Percentiles rank a stretch among this genome's conserved stretches.
These are phyloP conservation scores for Eristalinus aeneus DNA, from an alignment of 2,888 invertebrate genomes.

Conservation along the genomic window DNA sequence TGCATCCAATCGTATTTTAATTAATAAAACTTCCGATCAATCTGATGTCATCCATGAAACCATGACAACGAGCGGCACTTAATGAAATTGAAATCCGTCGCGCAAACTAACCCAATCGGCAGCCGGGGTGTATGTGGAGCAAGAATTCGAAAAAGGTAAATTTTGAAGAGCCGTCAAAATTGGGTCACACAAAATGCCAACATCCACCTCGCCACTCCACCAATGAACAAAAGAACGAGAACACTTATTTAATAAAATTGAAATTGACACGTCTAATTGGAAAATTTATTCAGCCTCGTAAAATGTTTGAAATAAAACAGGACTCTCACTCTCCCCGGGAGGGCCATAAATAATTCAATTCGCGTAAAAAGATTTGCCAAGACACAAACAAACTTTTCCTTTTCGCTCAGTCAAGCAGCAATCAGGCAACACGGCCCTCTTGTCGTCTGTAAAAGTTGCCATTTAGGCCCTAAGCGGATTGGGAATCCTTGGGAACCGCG, in stretches of 20 bases:
- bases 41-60: too few relatives aligned
- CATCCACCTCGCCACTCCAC: not conserved
- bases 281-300: slow-evolving; percentile 34
- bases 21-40: not conserved
- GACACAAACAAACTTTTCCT: slow-evolving; percentile 35
- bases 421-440: slow-evolving; percentile 30
- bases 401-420: slow-evolving; percentile 14
- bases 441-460: slow-evolving; percentile 33
- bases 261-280: slow-evolving; percentile 46
- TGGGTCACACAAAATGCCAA: not conserved
- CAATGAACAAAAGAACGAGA: not conserved
- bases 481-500: slow-evolving; percentile 5
- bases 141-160: not conserved
- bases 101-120: not conserved
- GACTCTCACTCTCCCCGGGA: not conserved
- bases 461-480: slow-evolving; percentile 57
- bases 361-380: slow-evolving; percentile 43
- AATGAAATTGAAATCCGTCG: not conserved
- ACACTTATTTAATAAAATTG: slow-evolving; percentile 27
- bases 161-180: not conserved
- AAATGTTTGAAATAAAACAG: slow-evolving; percentile 1
- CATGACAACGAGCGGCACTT: not conserved
- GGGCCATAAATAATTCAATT: slow-evolving; percentile 58
- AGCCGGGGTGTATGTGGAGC: not conserved
- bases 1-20: not conserved